A percentile compares a stretch with the other conserved stretches of the same genome.
These are phyloP conservation scores for Unio delphinus DNA, from an alignment of 2,888 invertebrate species.

Conservation along the genomic window DNA sequence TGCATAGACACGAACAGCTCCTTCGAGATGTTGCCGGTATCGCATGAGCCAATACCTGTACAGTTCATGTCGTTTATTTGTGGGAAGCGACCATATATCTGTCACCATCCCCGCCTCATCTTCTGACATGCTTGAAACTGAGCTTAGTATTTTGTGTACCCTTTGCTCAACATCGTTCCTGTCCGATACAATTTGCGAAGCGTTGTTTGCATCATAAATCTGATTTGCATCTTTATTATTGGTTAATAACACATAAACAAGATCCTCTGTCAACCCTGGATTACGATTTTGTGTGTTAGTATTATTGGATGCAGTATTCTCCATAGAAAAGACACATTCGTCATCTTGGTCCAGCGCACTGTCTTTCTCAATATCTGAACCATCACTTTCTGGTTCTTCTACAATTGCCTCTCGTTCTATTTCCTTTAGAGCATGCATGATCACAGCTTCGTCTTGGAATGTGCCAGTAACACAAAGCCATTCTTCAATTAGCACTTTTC, in stretches of 20 bases:
- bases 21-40: slow-evolving; percentile 30
- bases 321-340: slow-evolving; percentile 4
- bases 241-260: no score
- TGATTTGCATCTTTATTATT: no score
- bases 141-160: no score
- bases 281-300: no score
- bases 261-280: no score
- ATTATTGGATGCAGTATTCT: background rate
- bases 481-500: no score
- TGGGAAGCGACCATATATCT: slow-evolving; percentile 53
- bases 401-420: slow-evolving; percentile 2
- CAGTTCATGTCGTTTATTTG: slow-evolving; percentile 70
- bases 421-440: slow-evolving; percentile 2
- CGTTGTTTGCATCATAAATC: no score
- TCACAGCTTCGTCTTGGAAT: background rate
- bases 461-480: background rate
- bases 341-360: slow-evolving; percentile 22
- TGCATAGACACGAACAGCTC: slow-evolving; percentile 25
- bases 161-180: no score
- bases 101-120: slow-evolving; percentile 27
- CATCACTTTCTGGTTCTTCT: background rate
- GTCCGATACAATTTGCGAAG: no score
- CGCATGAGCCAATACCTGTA: slow-evolving; percentile 69
- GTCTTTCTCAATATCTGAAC: slow-evolving; percentile 28
- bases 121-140: slow-evolving; percentile 20